phyloP scores from a whole-genome alignment of 2,888 invertebrate genomes.

The Trichogramma evanescens region DNA sequence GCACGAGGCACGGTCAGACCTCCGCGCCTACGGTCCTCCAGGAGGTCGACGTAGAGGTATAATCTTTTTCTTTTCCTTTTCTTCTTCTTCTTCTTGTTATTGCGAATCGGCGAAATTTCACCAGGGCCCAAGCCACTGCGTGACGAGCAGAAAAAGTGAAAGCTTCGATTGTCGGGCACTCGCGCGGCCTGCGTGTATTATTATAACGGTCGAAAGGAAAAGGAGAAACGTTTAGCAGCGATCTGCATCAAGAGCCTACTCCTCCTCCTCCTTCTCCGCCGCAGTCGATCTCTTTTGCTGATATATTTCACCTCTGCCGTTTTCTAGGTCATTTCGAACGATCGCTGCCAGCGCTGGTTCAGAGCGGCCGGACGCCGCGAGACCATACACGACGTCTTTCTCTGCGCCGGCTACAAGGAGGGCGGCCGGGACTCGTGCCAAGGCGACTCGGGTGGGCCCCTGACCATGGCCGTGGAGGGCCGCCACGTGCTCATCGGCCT shows the following conservation, averaged over 20 bases:
- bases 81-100: not conserved
- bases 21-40: slow-evolving; percentile 81
- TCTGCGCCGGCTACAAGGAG: slow-evolving; percentile 90
- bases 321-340: slow-evolving; percentile 68
- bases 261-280: not conserved
- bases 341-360: slow-evolving; percentile 89
- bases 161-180: not conserved
- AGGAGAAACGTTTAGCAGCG: not conserved
- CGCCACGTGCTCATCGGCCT: slow-evolving; percentile 80
- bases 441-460: slow-evolving; percentile 74
- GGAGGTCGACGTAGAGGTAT: slow-evolving; percentile 72
- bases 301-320: not conserved
- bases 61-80: slow-evolving; percentile 1
- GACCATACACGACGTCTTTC: slow-evolving; percentile 87
- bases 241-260: not conserved
- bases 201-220: not conserved
- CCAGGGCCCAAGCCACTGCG: too few relatives aligned
- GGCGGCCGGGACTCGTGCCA: slow-evolving; percentile 60
- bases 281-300: not conserved
- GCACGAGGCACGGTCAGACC: slow-evolving; percentile 80
- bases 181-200: not conserved
- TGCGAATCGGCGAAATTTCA: not conserved
- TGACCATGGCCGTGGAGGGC: slow-evolving; percentile 80
- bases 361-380: slow-evolving; percentile 81
- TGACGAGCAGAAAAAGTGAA: not conserved